These are phyloP conservation scores for Trichonephila clavata DNA, from an alignment of 1,140 invertebrate genomes.

Conservation along the genomic window DNA sequence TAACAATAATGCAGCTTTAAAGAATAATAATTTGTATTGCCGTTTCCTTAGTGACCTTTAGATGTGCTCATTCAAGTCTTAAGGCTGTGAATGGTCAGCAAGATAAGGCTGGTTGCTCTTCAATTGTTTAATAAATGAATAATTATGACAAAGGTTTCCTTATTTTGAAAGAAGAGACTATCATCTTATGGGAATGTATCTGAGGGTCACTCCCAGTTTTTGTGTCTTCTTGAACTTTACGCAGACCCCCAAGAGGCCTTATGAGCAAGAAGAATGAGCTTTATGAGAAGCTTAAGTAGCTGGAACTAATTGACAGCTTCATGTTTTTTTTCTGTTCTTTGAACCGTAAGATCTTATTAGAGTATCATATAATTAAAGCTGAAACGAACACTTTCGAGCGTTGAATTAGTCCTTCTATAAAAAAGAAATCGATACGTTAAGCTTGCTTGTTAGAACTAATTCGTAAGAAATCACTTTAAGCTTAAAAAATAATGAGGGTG, in stretches of 20 bases:
- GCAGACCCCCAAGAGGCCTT: neutral
- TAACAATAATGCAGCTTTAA: conserved; percentile 1
- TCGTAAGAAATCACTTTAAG: too few species aligned
- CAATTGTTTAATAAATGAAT: neutral
- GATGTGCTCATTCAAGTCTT: neutral
- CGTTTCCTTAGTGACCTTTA: neutral
- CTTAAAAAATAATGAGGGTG: too few species aligned
- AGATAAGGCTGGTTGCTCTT: neutral
- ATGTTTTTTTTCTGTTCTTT: neutral
- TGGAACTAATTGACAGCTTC: neutral
- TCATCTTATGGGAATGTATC: too few species aligned
- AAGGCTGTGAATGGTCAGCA: neutral
- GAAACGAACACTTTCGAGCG: too few species aligned
- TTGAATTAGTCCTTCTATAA: too few species aligned
- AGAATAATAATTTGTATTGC: conserved; percentile 19
- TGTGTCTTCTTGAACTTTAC: neutral
- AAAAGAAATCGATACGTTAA: too few species aligned
- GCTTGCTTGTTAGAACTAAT: too few species aligned
- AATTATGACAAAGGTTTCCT: neutral
- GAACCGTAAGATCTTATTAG: too few species aligned
- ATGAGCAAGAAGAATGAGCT: neutral
- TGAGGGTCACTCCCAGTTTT: too few species aligned
- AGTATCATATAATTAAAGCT: too few species aligned
- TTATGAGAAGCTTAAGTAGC: neutral
- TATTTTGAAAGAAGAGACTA: too few species aligned